Evolutionary conservation across 37 sponge, comb jelly and placozoan genomes (phyloP).

Genomic region (Corticium candelabrum): DNA sequence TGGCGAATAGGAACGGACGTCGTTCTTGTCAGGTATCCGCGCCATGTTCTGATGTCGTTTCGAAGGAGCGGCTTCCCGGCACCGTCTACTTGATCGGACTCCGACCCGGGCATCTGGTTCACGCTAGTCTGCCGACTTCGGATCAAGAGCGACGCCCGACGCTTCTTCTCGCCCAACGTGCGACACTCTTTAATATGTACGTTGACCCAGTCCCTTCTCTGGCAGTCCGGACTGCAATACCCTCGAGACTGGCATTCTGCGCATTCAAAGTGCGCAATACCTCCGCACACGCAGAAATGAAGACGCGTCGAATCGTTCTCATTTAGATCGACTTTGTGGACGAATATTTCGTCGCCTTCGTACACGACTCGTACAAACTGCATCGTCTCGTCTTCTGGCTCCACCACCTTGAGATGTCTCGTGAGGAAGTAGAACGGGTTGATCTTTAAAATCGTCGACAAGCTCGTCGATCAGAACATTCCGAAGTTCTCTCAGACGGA

Average conservation of each 20-base stretch:
- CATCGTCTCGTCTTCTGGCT: conserved; percentile 59
- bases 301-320: conserved; percentile 15
- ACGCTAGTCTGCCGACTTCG: not conserved
- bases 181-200: conserved; percentile 7
- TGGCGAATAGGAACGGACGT: not conserved
- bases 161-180: not conserved
- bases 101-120: too few species aligned
- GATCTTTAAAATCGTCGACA: conserved; percentile 29
- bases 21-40: not conserved
- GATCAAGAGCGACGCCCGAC: not conserved
- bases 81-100: too few species aligned
- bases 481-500: conserved; percentile 60
- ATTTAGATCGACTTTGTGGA: conserved; percentile 27
- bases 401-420: conserved; percentile 46
- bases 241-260: conserved; percentile 36
- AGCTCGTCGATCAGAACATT: conserved; percentile 42
- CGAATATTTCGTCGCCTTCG: conserved; percentile 37
- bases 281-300: conserved; percentile 70
- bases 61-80: too few species aligned
- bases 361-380: conserved; percentile 71
- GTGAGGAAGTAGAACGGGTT: conserved; percentile 73
- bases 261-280: conserved; percentile 60
- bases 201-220: conserved; percentile 45
- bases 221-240: conserved; percentile 60
- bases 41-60: not conserved